Conservation (phyloP, 1,140 invertebrate genomes). For the Halyomorpha halys region DNA sequence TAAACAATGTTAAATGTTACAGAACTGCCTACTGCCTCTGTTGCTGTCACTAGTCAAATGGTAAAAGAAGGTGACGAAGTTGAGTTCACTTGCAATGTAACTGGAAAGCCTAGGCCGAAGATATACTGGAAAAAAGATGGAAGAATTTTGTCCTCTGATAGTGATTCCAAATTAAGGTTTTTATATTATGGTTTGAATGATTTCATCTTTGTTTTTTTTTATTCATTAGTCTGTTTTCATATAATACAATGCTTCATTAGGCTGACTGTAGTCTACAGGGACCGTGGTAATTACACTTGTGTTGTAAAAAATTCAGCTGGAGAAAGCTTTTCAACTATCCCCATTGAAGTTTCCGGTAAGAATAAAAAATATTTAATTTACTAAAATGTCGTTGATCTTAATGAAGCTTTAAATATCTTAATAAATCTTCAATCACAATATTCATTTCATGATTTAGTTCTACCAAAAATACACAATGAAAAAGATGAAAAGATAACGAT, state of each 20-base stretch:
- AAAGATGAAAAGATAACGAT: conserved; percentile 13
- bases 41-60: not conserved
- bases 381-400: too few species aligned
- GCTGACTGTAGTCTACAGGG: not conserved
- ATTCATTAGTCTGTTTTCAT: not conserved
- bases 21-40: not conserved
- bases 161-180: conserved; percentile 5
- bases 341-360: conserved; percentile 36
- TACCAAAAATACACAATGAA: conserved; percentile 1
- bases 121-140: conserved; percentile 20
- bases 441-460: too few species aligned
- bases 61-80: conserved; percentile 17
- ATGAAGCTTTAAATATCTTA: too few species aligned
- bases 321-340: conserved; percentile 39
- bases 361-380: too few species aligned
- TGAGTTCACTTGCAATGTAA: conserved; percentile 9
- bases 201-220: not conserved
- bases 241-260: not conserved
- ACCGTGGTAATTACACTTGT: conserved; percentile 22
- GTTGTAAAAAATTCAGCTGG: conserved; percentile 14
- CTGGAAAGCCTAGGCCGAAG: conserved; percentile 15
- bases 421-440: too few species aligned
- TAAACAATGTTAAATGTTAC: not conserved
- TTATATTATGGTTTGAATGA: not conserved
- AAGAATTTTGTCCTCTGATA: conserved; percentile 8